Percentiles rank a stretch among this genome's conserved stretches.
Conservation (phyloP, 2,113 vertebrate species). For the Megaptera novaeangliae region DNA sequence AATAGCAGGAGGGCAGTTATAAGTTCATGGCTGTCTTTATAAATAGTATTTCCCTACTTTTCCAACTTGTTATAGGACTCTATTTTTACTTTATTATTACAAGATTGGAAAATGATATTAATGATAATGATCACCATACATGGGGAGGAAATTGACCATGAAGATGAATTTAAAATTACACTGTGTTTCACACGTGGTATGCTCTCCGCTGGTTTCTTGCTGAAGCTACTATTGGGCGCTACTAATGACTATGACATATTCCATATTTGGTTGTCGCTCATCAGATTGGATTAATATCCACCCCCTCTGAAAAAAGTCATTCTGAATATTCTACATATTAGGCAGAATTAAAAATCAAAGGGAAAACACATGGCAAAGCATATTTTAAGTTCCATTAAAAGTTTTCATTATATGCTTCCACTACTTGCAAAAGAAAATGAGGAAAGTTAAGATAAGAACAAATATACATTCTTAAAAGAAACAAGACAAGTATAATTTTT, state of each 20-base stretch:
- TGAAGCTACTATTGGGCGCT: not conserved
- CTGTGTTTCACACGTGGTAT: not conserved
- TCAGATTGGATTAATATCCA: not conserved
- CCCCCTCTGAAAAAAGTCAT: not conserved
- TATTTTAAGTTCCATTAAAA: not conserved
- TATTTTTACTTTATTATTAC: not conserved
- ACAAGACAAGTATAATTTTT: not conserved
- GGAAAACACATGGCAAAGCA: not conserved
- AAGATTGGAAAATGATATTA: not conserved
- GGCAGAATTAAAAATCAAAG: not conserved
- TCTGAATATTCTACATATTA: not conserved
- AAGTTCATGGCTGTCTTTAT: not conserved
- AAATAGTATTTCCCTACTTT: not conserved
- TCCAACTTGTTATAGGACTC: not conserved
- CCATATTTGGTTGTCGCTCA: not conserved
- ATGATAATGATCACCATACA: not conserved
- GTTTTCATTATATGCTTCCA: not conserved
- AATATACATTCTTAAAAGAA: not conserved
- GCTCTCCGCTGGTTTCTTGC: not conserved
- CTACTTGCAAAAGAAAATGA: not conserved
- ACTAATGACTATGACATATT: not conserved
- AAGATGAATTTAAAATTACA: not conserved
- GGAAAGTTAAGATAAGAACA: not conserved
- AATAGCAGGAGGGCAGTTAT: not conserved
- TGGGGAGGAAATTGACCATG: not conserved